A percentile compares a stretch with the other conserved stretches of the same genome.
Evolutionary conservation across 35 echinoderm and acorn worm species (phyloP).

Genomic region (Apostichopus japonicus): DNA sequence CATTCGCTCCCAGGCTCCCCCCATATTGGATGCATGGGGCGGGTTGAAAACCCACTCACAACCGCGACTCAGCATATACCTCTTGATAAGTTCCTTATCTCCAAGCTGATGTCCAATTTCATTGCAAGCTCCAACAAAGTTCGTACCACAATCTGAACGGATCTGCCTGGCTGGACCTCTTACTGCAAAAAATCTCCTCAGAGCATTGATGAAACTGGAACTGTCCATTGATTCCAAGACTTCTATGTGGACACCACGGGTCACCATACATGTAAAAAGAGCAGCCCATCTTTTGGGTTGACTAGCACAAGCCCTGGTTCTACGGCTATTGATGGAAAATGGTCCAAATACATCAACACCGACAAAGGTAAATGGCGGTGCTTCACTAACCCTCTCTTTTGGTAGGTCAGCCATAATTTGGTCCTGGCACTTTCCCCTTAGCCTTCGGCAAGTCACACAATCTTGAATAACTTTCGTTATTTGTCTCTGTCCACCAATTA

Average conservation of each 20-base stretch:
- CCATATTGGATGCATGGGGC: constrained; percentile 60
- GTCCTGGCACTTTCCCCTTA: constrained; percentile 18
- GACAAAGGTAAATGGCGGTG: constrained; percentile 69
- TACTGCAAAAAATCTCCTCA: constrained; percentile 65
- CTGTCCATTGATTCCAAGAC: constrained; percentile 69
- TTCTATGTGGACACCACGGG: constrained; percentile 69
- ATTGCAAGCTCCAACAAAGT: constrained; percentile 70
- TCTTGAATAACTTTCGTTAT: constrained; percentile 21
- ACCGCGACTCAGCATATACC: constrained; percentile 36
- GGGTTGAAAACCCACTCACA: constrained; percentile 62
- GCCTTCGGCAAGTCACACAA: constrained; percentile 47
- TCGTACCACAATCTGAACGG: constrained; percentile 61
- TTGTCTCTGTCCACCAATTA: constrained; percentile 56
- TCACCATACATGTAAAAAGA: constrained; percentile 66
- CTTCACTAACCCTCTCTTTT: constrained; percentile 61
- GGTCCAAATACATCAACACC: constrained; percentile 75
- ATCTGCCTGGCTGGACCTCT: constrained; percentile 53
- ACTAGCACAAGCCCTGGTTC: constrained; percentile 50
- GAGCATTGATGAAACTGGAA: constrained; percentile 68
- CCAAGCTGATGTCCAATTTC: constrained; percentile 34
- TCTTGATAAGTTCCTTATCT: constrained; percentile 47
- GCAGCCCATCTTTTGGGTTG: constrained; percentile 69
- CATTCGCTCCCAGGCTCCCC: constrained; percentile 63
- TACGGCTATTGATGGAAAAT: constrained; percentile 43
- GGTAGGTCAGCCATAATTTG: constrained; percentile 69